These are phyloP conservation scores for Trichonephila clavipes DNA, from an alignment of 1,140 invertebrate genomes.

Conservation along the genomic window DNA sequence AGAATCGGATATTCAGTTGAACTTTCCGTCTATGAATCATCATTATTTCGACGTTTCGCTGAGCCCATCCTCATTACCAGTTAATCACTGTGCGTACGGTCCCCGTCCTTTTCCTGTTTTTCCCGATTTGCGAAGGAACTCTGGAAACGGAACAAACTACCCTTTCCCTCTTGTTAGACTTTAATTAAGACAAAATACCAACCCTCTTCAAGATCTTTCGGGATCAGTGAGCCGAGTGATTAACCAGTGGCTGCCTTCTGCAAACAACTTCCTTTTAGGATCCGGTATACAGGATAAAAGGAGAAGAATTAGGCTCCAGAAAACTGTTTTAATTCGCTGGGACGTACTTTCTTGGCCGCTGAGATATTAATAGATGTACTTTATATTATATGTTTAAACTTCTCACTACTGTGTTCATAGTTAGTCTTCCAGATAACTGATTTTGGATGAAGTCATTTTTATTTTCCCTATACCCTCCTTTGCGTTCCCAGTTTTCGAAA, in stretches of 20 bases:
- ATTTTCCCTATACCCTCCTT: not conserved
- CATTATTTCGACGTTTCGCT: not conserved
- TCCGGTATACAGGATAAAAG: not conserved
- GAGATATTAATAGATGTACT: conserved; percentile 36
- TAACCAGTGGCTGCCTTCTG: conserved; percentile 48
- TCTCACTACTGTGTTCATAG: not conserved
- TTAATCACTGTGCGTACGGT: conserved; percentile 40
- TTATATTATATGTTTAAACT: conserved; percentile 28
- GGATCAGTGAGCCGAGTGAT: conserved; percentile 69
- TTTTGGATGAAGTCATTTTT: not conserved
- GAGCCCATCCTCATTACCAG: conserved; percentile 3
- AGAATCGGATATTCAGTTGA: not conserved
- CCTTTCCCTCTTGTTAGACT: conserved; percentile 62
- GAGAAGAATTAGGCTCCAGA: not conserved
- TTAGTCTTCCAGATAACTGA: not conserved
- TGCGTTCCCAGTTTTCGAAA: not conserved
- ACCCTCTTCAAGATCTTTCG: conserved; percentile 46
- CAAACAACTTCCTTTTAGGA: conserved; percentile 46
- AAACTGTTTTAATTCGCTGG: conserved; percentile 1
- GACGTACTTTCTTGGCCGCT: not conserved
- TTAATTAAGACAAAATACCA: conserved; percentile 75
- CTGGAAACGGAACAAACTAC: conserved; percentile 41
- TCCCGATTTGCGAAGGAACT: conserved; percentile 29
- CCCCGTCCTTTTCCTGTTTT: conserved; percentile 35
- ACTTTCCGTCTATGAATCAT: not conserved